A percentile compares a stretch with the other conserved stretches of the same genome.
Conservation (phyloP, 1,140 invertebrate genomes). For the Tetraneura akinire region DNA sequence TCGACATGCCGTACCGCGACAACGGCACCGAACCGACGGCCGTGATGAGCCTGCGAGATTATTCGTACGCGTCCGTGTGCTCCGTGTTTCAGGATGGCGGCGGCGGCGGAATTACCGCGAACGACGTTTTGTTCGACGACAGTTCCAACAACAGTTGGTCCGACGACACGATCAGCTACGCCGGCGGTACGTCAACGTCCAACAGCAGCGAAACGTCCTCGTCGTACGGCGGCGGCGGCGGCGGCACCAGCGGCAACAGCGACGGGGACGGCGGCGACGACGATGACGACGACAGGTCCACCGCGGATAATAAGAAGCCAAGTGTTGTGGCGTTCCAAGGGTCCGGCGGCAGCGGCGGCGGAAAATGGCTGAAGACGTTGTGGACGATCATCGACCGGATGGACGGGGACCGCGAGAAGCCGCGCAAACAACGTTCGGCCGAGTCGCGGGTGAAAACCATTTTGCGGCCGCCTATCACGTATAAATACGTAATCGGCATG, state of each 20-base stretch:
- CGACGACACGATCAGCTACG: not conserved
- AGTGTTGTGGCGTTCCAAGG: not conserved
- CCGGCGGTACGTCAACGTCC: not conserved
- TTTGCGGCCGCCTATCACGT: conserved; percentile 71
- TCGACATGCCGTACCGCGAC: too few species aligned
- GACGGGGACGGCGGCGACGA: not conserved
- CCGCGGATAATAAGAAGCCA: too few species aligned
- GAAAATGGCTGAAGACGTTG: conserved; percentile 34
- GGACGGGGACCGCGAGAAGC: not conserved
- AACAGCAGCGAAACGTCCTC: not conserved
- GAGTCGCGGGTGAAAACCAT: conserved; percentile 65
- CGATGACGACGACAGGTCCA: not conserved
- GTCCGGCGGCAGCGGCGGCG: not conserved
- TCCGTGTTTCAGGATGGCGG: too few species aligned
- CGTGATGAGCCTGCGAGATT: too few species aligned
- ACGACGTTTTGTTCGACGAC: too few species aligned
- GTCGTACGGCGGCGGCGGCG: not conserved
- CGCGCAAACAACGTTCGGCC: not conserved
- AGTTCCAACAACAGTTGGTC: not conserved
- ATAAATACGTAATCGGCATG: conserved; percentile 75
- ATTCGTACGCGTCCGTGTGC: too few species aligned
- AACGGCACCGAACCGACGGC: too few species aligned
- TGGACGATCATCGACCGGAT: conserved; percentile 9
- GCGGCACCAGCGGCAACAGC: not conserved
- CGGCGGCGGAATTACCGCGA: not conserved